Conservation (phyloP, 2,888 invertebrate species). For the Apocheima hispidaria region DNA sequence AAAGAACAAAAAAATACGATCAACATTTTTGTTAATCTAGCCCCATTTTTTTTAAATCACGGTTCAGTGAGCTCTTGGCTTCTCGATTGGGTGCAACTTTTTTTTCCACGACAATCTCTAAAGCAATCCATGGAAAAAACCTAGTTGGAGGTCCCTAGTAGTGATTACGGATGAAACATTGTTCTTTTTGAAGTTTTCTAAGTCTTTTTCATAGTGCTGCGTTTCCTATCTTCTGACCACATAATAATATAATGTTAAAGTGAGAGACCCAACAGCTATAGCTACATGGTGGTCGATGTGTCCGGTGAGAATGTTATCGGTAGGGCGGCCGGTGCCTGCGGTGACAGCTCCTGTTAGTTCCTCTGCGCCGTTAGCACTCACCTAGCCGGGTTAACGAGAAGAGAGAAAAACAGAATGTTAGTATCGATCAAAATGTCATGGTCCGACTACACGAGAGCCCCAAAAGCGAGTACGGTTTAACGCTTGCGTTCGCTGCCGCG, state of each 20-base stretch:
- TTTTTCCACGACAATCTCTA: too few species aligned
- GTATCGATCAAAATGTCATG: conserved; percentile 86
- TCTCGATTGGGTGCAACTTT: too few species aligned
- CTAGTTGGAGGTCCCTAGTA: too few species aligned
- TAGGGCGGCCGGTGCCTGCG: conserved; percentile 67
- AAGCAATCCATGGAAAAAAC: too few species aligned
- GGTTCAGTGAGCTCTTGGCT: too few species aligned
- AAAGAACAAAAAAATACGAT: too few species aligned
- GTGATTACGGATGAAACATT: too few species aligned
- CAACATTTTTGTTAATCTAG: too few species aligned
- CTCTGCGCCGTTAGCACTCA: conserved; percentile 91
- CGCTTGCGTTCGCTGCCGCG: conserved; percentile 67
- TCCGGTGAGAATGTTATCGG: conserved; percentile 83
- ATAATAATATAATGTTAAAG: conserved; percentile 78
- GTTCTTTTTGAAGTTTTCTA: too few species aligned
- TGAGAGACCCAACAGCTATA: conserved; percentile 85
- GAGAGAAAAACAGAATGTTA: conserved; percentile 90
- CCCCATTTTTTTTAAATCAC: too few species aligned
- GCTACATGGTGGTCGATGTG: conserved; percentile 84
- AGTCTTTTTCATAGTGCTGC: too few species aligned
- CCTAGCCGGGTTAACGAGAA: conserved; percentile 91
- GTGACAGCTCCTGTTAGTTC: conserved; percentile 82
- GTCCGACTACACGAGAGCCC: conserved; percentile 76
- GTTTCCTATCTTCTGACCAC: too few species aligned
- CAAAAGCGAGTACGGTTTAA: conserved; percentile 70